Percentiles rank a stretch among this genome's conserved stretches.
phyloP scores from a whole-genome alignment of 2,113 vertebrate species.

The Cochlearius cochlearius region DNA sequence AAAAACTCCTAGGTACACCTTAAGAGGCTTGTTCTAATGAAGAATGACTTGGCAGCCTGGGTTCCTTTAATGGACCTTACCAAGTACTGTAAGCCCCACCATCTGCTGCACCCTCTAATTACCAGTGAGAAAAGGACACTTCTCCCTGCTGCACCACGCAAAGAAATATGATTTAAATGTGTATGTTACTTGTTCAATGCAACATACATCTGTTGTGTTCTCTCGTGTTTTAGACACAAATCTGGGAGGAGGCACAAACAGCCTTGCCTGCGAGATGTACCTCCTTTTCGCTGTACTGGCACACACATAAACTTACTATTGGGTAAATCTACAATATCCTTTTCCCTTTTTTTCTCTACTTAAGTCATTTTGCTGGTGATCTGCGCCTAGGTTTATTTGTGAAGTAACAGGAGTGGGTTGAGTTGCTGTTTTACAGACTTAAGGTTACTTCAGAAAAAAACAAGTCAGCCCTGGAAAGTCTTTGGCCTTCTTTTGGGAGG shows the following conservation, averaged over 20 bases:
- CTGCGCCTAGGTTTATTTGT: not conserved
- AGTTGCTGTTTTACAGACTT: not conserved
- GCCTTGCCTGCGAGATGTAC: not conserved
- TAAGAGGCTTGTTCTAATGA: not conserved
- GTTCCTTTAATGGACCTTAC: constrained; percentile 13
- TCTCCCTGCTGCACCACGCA: not conserved
- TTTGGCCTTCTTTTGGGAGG: not conserved
- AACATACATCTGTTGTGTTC: not conserved
- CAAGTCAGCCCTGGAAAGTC: not conserved
- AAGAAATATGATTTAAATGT: constrained; percentile 2
- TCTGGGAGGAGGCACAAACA: not conserved
- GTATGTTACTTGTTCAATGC: not conserved
- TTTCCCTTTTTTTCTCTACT: not conserved
- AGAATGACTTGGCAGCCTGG: not conserved
- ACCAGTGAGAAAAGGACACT: constrained; percentile 12
- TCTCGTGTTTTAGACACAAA: constrained; percentile 1
- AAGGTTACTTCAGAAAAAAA: not conserved
- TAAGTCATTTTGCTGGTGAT: not conserved
- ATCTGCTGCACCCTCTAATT: constrained; percentile 38
- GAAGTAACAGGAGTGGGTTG: not conserved
- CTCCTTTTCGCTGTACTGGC: not conserved
- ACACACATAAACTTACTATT: not conserved
- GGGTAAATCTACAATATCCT: not conserved
- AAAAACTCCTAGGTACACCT: not conserved
- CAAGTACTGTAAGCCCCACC: not conserved